Conservation (phyloP, 2,797 vertebrate species). For the Xenops minutus region DNA sequence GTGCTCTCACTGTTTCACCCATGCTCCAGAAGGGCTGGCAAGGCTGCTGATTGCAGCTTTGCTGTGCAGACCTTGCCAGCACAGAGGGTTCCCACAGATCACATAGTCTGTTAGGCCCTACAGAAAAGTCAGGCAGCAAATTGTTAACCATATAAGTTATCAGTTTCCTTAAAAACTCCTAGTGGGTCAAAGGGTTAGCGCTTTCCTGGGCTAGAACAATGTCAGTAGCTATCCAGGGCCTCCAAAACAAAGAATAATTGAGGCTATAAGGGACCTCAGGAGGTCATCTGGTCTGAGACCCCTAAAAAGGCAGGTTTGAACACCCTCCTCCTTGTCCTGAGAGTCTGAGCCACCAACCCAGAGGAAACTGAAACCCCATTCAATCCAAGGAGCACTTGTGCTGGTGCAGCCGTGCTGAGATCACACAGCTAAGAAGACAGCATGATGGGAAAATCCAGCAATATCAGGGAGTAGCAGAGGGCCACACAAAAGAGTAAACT, state of each 20-base stretch:
- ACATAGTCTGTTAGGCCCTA: not conserved
- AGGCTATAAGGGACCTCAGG: not conserved
- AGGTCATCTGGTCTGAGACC: not conserved
- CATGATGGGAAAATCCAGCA: not conserved
- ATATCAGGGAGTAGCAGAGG: not conserved
- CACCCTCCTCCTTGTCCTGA: not conserved
- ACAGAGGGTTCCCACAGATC: not conserved
- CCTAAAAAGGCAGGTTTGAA: not conserved
- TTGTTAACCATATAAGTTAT: not conserved
- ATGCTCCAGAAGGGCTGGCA: fast-evolving
- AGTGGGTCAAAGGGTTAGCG: not conserved
- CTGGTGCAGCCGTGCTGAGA: not conserved
- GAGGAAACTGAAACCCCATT: not conserved
- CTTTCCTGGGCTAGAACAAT: not conserved
- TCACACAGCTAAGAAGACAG: not conserved
- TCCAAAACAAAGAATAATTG: not conserved
- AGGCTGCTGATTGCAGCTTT: not conserved
- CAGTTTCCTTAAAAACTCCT: not conserved
- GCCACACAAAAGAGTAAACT: not conserved
- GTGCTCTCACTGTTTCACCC: not conserved
- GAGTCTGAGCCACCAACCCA: not conserved
- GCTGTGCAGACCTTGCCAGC: not conserved
- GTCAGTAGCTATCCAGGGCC: not conserved
- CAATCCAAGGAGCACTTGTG: not conserved
- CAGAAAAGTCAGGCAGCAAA: not conserved